These are phyloP conservation scores for Vireo griseus DNA, from an alignment of 2,797 vertebrate species.

Conservation along the genomic window DNA sequence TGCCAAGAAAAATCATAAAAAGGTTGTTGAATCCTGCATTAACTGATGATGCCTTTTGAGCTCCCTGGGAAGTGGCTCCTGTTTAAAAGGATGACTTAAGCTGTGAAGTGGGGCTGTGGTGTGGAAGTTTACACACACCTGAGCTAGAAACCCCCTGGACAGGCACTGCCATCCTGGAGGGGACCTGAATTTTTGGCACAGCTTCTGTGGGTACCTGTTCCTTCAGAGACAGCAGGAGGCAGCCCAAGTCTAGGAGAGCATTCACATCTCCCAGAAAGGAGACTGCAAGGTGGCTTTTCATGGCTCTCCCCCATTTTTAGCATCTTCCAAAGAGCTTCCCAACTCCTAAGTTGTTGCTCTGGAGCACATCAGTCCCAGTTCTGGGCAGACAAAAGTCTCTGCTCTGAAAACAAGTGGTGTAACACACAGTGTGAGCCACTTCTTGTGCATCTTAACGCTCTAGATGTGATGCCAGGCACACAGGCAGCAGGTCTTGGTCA, in stretches of 20 bases:
- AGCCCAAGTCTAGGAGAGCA: background rate
- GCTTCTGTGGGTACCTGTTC: background rate
- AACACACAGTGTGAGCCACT: background rate
- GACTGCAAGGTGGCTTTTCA: background rate
- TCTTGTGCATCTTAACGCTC: background rate
- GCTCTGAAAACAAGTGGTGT: background rate
- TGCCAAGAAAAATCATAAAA: background rate
- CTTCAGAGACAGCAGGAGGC: background rate
- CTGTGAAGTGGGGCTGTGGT: background rate
- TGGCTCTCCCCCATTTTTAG: background rate
- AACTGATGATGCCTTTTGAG: background rate
- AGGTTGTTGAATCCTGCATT: background rate
- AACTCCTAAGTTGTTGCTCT: background rate
- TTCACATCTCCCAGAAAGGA: background rate
- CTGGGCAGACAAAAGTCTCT: background rate
- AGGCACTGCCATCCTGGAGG: background rate
- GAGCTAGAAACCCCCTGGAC: background rate
- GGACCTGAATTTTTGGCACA: background rate
- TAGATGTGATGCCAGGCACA: background rate
- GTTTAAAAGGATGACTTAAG: background rate
- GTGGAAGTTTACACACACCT: background rate
- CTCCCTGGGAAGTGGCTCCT: background rate
- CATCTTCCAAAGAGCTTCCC: background rate
- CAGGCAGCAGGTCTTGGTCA: background rate
- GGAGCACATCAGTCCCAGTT: background rate